Conservation (phyloP, 1,140 invertebrate species). For the Euura saliciscinereae region DNA sequence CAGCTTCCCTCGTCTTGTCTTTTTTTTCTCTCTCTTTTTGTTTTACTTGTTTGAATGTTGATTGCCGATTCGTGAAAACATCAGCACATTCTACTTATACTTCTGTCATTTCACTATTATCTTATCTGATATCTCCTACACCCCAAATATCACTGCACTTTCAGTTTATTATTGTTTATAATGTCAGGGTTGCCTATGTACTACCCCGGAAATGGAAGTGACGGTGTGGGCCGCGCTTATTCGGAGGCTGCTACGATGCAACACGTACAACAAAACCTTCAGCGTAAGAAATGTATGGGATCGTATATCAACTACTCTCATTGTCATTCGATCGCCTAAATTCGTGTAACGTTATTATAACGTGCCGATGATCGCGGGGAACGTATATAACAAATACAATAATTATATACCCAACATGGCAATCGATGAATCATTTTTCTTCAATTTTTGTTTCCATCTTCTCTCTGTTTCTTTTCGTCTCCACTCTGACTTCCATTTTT, state of each 20-base stretch:
- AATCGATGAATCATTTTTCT: slow-evolving; percentile 9
- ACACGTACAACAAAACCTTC: slow-evolving; percentile 48
- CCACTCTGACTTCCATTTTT: too few relatives aligned
- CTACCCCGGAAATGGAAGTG: slow-evolving; percentile 51
- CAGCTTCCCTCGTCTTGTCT: slow-evolving; percentile 12
- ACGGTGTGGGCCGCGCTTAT: slow-evolving; percentile 44
- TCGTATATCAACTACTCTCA: slow-evolving; percentile 19
- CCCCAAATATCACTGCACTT: slow-evolving; percentile 14
- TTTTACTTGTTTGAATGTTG: too few relatives aligned
- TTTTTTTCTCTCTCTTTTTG: slow-evolving; percentile 22
- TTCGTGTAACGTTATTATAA: not conserved
- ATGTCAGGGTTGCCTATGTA: slow-evolving; percentile 53
- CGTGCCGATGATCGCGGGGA: not conserved
- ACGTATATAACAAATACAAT: too few relatives aligned
- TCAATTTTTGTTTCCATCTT: not conserved
- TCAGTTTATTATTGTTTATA: slow-evolving; percentile 47
- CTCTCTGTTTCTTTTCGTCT: not conserved
- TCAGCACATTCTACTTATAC: too few relatives aligned
- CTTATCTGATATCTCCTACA: not conserved
- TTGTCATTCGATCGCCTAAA: not conserved
- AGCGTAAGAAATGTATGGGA: slow-evolving; percentile 55
- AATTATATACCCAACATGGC: too few relatives aligned
- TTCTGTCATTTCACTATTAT: too few relatives aligned
- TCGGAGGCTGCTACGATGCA: slow-evolving; percentile 48
- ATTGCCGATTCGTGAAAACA: too few relatives aligned